phyloP scores from a whole-genome alignment of 2,797 vertebrate species.

The Anolis apletophallus region DNA sequence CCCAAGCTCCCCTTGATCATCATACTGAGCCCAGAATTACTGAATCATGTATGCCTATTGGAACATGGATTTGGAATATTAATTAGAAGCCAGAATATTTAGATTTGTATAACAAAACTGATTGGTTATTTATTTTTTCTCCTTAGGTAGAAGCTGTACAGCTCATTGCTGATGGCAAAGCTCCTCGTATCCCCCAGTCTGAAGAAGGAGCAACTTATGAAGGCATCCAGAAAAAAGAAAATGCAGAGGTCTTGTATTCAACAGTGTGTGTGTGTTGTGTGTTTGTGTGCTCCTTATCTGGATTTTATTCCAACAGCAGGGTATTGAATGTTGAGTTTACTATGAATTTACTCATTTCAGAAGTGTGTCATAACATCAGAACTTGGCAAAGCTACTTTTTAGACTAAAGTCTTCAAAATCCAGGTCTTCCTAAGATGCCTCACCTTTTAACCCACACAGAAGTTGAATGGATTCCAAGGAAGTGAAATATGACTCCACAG shows the following conservation, averaged over 20 bases:
- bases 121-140: constrained; percentile 42
- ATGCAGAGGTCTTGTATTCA: constrained; percentile 83
- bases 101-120: constrained; percentile 10
- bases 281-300: background rate
- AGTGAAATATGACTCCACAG: background rate
- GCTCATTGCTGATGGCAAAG: constrained; percentile 93
- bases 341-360: background rate
- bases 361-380: no score
- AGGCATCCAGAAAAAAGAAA: constrained; percentile 96
- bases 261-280: accelerated
- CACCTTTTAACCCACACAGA: background rate
- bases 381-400: no score
- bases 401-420: no score
- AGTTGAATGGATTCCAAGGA: constrained; percentile 22
- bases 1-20: background rate
- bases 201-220: constrained; percentile 94
- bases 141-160: constrained; percentile 93
- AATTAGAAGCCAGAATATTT: background rate
- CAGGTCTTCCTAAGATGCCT: background rate
- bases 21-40: background rate
- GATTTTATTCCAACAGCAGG: no score
- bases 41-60: background rate
- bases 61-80: background rate
- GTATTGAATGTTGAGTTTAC: background rate
- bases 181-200: constrained; percentile 85